Evolutionary conservation across 2,797 vertebrate genomes (phyloP).

Genomic region (Sebastes ruberrimus): DNA sequence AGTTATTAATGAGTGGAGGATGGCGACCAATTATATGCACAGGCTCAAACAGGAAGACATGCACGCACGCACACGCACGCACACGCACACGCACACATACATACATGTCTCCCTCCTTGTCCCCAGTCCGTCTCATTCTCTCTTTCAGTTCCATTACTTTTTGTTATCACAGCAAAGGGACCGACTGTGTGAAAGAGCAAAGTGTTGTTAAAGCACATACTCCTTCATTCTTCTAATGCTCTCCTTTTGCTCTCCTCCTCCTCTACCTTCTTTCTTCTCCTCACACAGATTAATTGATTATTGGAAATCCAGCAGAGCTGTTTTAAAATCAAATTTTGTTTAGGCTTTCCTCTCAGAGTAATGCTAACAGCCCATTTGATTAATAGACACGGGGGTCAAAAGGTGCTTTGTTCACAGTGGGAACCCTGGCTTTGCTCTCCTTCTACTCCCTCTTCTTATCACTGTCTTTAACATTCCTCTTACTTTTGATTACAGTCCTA

Average conservation of each 20-base stretch:
- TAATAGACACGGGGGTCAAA: neutral
- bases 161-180: neutral
- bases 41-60: neutral
- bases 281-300: slow-evolving; percentile 20
- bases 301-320: slow-evolving; percentile 44
- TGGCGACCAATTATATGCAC: slow-evolving; percentile 42
- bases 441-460: neutral
- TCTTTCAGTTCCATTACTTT: neutral
- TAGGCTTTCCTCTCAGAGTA: slow-evolving; percentile 28
- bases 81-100: neutral
- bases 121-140: neutral
- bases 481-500: neutral
- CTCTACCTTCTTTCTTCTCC: neutral
- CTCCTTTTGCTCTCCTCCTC: neutral
- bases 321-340: slow-evolving; percentile 45
- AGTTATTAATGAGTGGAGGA: slow-evolving; percentile 64
- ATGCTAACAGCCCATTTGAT: slow-evolving; percentile 23
- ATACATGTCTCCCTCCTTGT: neutral
- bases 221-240: neutral
- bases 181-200: neutral
- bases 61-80: neutral
- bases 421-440: neutral
- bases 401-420: neutral
- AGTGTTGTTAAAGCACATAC: neutral
- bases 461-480: neutral